Evolutionary conservation across 1,140 invertebrate genomes (phyloP), one percentile per base, ranked within the genome.

Genomic region (Pissodes strobi): DNA sequence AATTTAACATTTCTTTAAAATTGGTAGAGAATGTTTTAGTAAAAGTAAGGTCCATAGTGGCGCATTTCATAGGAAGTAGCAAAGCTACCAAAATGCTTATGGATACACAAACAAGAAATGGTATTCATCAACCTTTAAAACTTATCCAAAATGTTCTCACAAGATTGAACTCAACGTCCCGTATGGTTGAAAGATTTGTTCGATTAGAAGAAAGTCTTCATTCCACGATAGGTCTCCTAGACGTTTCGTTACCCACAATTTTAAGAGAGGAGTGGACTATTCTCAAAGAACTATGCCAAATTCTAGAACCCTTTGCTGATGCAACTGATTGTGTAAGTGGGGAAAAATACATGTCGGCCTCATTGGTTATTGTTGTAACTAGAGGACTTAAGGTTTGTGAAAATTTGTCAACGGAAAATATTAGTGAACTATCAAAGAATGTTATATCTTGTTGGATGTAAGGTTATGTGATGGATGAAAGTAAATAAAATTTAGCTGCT

Each of bases 171-270:
- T 74, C 70, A 9, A 73, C 68, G 18, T 77, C 55, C 70, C 69
- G 73, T 27, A 78, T 78, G 74, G 13, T 77, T 6, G n/a, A 73
- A 43, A 58, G 74, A 49, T 74, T 77, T 69, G n/a, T 76, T 10
- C 45, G 66, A 19, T 59, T 75, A 15, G 56, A 68, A 63, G 53
- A 71, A 37, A 22, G 46, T 39, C 37, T 74, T 22, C 27, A 51
- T 13, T 48, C 67, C 6, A 73, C 69, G n/a, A 53, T 72, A 30
- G 67, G 41, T 25, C 43, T 69, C 3, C 23, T 62, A 30, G 27
- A 63, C 17, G 13, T 21, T 0, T 21, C 30, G 23, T 23, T 66
- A 39, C 52, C 59, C 21, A 17, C 49, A 43, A 21, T 72, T 38
- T 10, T 64, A 23, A 43, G 34, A 22, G 56, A 68, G 13, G 68